phyloP scores from a whole-genome alignment of 1,140 invertebrate species.

The Sminthurinus signatus region DNA sequence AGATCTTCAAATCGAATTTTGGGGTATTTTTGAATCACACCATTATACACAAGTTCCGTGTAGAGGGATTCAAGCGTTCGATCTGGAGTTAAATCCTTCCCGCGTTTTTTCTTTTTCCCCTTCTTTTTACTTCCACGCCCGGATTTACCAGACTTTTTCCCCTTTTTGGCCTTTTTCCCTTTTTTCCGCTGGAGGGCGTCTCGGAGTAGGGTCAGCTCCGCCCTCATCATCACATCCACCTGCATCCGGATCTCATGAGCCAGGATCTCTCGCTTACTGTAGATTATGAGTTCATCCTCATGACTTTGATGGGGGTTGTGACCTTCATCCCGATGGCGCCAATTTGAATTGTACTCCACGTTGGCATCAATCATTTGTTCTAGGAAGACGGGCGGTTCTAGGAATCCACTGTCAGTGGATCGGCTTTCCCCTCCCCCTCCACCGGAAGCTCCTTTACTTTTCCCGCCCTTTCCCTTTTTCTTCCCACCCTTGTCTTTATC shows the following conservation, averaged over 20 bases:
- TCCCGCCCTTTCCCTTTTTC: constrained; percentile 47
- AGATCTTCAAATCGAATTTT: constrained; percentile 64
- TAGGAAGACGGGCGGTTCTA: constrained; percentile 52
- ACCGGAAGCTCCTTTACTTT: constrained; percentile 50
- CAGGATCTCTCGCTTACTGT: constrained; percentile 72
- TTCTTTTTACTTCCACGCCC: constrained; percentile 66
- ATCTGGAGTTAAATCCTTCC: constrained; percentile 92
- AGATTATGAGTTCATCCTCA: constrained; percentile 72
- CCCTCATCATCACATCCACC: constrained; percentile 71
- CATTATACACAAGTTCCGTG: constrained; percentile 83
- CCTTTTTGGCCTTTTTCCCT: constrained; percentile 53
- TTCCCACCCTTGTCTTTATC: constrained; percentile 54
- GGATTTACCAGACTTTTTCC: constrained; percentile 58
- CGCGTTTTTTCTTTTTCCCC: constrained; percentile 85
- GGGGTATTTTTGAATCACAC: constrained; percentile 76
- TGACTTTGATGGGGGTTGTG: constrained; percentile 61
- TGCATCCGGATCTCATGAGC: constrained; percentile 72
- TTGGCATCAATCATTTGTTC: constrained; percentile 49
- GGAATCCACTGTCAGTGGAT: constrained; percentile 53
- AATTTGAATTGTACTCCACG: constrained; percentile 58
- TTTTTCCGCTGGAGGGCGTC: constrained; percentile 69
- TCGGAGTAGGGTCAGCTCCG: constrained; percentile 75
- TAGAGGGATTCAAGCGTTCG: constrained; percentile 80
- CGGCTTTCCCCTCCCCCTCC: too few relatives aligned
- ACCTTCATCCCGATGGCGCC: constrained; percentile 71